Percentiles rank a stretch among this genome's conserved stretches.
Evolutionary conservation across 2,797 vertebrate species (phyloP).

Genomic region (Apogon hyalosoma): DNA sequence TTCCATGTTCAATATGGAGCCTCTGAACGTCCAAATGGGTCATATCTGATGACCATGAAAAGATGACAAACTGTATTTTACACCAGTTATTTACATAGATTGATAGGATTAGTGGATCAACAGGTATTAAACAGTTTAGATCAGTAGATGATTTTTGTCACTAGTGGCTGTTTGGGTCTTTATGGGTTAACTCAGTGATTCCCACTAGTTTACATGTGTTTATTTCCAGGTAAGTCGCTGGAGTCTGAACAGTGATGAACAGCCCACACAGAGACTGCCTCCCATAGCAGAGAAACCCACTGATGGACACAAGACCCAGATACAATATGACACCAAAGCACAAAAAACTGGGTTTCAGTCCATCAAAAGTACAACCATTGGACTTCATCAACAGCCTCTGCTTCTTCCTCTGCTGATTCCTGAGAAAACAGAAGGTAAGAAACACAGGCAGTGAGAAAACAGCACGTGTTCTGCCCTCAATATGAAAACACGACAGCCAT

Average conservation of each 20-base stretch:
- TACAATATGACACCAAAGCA: background rate
- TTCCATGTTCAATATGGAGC: too few relatives aligned
- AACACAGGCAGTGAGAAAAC: background rate
- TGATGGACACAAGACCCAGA: background rate
- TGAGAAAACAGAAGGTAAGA: slow-evolving; percentile 30
- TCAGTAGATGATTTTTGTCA: too few relatives aligned
- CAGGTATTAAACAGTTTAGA: too few relatives aligned
- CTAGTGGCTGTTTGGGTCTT: too few relatives aligned
- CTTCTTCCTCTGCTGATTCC: slow-evolving; percentile 46
- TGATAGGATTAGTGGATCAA: too few relatives aligned
- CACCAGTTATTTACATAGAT: too few relatives aligned
- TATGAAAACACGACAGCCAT: too few relatives aligned
- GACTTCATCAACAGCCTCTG: slow-evolving; percentile 14
- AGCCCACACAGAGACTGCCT: slow-evolving; percentile 8
- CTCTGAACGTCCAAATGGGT: too few relatives aligned
- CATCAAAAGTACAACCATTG: background rate
- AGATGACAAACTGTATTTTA: too few relatives aligned
- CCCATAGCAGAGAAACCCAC: slow-evolving; percentile 12
- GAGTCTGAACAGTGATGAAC: background rate
- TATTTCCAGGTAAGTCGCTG: slow-evolving; percentile 34
- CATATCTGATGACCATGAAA: too few relatives aligned
- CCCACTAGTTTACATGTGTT: background rate
- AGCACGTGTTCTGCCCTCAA: too few relatives aligned
- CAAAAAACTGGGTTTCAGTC: background rate
- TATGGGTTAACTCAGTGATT: too few relatives aligned